Conservation (phyloP, 1,140 invertebrate species). For the Lethocerus indicus region DNA sequence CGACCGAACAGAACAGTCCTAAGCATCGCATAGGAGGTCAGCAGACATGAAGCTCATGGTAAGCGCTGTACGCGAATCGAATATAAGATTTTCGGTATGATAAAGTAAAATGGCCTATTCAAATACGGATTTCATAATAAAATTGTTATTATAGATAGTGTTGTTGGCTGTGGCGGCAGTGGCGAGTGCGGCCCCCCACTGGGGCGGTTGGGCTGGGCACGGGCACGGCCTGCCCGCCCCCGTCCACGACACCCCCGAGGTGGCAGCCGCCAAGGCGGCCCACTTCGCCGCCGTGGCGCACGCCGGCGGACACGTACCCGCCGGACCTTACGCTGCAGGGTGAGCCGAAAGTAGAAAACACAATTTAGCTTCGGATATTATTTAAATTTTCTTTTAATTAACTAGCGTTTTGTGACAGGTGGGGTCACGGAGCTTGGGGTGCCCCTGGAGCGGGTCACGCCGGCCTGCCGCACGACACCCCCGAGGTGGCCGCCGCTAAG, state of each 20-base stretch:
- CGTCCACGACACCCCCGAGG: conserved; percentile 37
- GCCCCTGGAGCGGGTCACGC: not conserved
- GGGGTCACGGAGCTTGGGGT: not conserved
- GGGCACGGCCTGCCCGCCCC: conserved; percentile 19
- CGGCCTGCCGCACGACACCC: conserved; percentile 18
- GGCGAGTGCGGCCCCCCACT: conserved; percentile 20
- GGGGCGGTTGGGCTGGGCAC: conserved; percentile 20
- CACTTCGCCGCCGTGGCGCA: conserved; percentile 31
- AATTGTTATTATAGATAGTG: conserved; percentile 15
- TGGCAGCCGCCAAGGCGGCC: conserved; percentile 36
- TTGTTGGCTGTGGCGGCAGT: conserved; percentile 7
- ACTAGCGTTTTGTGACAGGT: too few species aligned
- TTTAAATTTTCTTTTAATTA: too few species aligned
- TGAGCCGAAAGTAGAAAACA: too few species aligned
- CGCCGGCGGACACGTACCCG: conserved; percentile 9
- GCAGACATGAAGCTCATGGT: too few species aligned
- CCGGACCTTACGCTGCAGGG: not conserved
- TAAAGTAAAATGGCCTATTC: too few species aligned
- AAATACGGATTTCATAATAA: too few species aligned
- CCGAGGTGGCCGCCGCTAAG: conserved; percentile 20
- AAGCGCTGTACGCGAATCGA: too few species aligned
- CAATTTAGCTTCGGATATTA: too few species aligned
- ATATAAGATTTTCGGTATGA: too few species aligned
- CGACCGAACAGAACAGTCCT: too few species aligned
- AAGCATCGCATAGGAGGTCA: too few species aligned